These are phyloP conservation scores for Drosophila bipectinata DNA, from an alignment of 1,140 invertebrate species.

Conservation along the genomic window DNA sequence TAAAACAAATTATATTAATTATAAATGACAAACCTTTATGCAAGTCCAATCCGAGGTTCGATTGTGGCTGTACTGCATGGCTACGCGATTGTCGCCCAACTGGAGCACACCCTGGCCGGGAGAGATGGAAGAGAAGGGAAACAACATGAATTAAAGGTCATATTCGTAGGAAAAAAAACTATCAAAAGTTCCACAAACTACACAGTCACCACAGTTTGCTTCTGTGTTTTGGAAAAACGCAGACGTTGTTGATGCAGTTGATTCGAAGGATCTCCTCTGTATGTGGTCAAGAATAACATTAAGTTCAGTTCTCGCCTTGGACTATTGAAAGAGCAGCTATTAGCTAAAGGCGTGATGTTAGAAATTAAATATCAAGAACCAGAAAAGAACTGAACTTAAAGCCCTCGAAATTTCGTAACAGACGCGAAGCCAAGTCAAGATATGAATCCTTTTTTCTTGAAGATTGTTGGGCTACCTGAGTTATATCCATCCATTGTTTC, in stretches of 20 bases:
- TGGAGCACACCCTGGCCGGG: conserved; percentile 87
- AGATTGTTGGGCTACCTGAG: conserved; percentile 89
- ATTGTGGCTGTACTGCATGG: conserved; percentile 90
- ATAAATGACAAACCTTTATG: conserved; percentile 85
- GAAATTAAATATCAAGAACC: background rate
- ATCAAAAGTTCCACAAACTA: conserved; percentile 72
- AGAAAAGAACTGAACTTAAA: conserved; percentile 33
- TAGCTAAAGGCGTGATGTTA: background rate
- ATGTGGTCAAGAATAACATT: conserved; percentile 40
- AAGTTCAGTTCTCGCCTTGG: conserved; percentile 56
- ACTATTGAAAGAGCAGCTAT: background rate
- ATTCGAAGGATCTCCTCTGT: conserved; percentile 13
- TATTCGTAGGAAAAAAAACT: conserved; percentile 5
- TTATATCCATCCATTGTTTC: conserved; percentile 95
- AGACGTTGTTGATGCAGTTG: conserved; percentile 25
- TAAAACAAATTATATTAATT: background rate
- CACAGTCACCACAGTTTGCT: conserved; percentile 82
- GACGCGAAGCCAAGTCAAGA: conserved; percentile 7
- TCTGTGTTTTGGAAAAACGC: conserved; percentile 64
- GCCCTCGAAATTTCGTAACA: background rate
- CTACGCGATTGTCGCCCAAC: conserved; percentile 88
- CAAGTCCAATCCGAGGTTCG: conserved; percentile 88
- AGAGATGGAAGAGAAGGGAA: conserved; percentile 66
- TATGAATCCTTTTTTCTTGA: conserved; percentile 25
- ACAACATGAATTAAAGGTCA: conserved; percentile 59